Conservation (phyloP, 2,888 invertebrate genomes). For the Eristalinus aeneus region DNA sequence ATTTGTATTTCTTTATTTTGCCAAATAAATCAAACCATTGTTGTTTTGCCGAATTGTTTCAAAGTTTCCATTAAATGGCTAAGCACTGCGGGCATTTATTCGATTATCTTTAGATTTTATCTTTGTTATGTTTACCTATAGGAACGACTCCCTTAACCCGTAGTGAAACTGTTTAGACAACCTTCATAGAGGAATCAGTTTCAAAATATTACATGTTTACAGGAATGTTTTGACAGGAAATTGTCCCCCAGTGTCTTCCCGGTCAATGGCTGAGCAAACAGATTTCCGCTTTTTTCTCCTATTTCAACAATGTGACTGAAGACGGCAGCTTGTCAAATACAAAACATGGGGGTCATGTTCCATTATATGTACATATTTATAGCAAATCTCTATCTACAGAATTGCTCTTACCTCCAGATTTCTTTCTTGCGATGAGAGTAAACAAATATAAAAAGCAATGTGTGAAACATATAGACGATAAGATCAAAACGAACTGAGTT, state of each 20-base stretch:
- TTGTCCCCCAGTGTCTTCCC: conserved; percentile 47
- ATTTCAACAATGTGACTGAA: conserved; percentile 31
- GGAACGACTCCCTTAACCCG: conserved; percentile 33
- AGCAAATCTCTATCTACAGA: background rate
- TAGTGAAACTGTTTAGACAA: conserved; percentile 47
- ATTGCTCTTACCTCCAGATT: background rate
- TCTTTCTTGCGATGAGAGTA: conserved; percentile 22
- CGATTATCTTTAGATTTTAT: conserved; percentile 54
- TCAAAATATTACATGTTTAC: conserved; percentile 60
- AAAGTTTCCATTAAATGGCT: conserved; percentile 22
- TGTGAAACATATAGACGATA: conserved; percentile 64
- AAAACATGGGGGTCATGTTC: conserved; percentile 11
- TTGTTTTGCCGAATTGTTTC: conserved; percentile 14
- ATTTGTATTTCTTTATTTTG: conserved; percentile 56
- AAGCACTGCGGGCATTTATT: conserved; percentile 43
- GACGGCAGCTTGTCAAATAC: conserved; percentile 56
- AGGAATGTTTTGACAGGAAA: conserved; percentile 68
- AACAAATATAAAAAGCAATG: conserved; percentile 62
- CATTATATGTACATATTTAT: background rate
- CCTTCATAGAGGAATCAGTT: conserved; percentile 63
- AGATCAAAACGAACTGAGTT: conserved; percentile 42
- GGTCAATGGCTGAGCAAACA: conserved; percentile 59
- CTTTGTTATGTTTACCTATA: conserved; percentile 57
- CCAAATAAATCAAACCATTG: conserved; percentile 59
- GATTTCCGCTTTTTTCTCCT: background rate